A percentile compares a stretch with the other conserved stretches of the same genome.
Evolutionary conservation across 2,113 vertebrate genomes (phyloP).

Genomic region (Orthonyx spaldingii): DNA sequence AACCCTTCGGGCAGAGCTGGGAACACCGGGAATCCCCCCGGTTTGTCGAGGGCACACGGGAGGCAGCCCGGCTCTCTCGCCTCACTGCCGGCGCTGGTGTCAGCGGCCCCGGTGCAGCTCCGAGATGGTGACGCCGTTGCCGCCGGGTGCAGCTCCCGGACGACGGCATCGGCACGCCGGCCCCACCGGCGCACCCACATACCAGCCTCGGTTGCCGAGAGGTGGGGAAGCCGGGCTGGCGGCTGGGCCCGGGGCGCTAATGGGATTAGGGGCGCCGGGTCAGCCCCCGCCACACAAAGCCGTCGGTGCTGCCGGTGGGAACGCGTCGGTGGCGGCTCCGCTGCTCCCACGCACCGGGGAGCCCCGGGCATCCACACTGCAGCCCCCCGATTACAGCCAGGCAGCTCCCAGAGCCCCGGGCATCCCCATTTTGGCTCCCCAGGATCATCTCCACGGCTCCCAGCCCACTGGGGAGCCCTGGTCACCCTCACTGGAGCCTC

Average conservation of each 20-base stretch:
- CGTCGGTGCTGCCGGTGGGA: not conserved
- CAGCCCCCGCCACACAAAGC: slow-evolving; percentile 39
- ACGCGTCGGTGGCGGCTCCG: not conserved
- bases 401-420: not conserved
- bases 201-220: slow-evolving; percentile 68
- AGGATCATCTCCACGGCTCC: rapidly evolving
- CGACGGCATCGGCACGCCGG: slow-evolving; percentile 30
- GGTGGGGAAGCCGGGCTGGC: slow-evolving; percentile 51
- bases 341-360: not conserved
- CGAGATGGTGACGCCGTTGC: not conserved
- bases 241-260: slow-evolving; percentile 30
- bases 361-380: rapidly evolving
- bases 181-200: slow-evolving; percentile 41
- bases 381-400: not conserved
- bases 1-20: not conserved
- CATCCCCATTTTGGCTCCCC: rapidly evolving
- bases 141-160: not conserved
- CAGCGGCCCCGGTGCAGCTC: not conserved
- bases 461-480: not conserved
- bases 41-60: rapidly evolving
- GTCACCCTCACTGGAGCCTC: not conserved
- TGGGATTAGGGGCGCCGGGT: slow-evolving; percentile 61
- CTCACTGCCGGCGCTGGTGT: not conserved
- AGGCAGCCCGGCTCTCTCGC: not conserved
- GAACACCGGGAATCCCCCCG: not conserved